Evolutionary conservation across 2,888 invertebrate genomes (phyloP).

Genomic region (Resseliella maxima): DNA sequence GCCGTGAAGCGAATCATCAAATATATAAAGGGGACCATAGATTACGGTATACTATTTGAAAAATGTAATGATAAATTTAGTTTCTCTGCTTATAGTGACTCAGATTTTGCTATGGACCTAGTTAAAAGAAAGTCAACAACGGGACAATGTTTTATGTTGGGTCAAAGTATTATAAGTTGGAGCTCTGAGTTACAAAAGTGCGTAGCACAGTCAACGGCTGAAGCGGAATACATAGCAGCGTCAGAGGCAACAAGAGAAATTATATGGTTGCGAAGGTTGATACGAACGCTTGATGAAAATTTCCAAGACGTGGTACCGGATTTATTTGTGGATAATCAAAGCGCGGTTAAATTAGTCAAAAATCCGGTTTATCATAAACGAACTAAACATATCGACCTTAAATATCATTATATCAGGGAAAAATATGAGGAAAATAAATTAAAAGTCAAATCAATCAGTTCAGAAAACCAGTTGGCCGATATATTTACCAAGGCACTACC

Average conservation of each 20-base stretch:
- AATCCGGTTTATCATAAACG: background rate
- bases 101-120: slow-evolving; percentile 41
- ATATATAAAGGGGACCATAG: too few species aligned
- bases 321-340: slow-evolving; percentile 30
- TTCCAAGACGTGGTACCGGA: background rate
- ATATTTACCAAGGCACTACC: background rate
- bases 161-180: slow-evolving; percentile 56
- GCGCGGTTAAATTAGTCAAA: background rate
- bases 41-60: too few species aligned
- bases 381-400: slow-evolving; percentile 23
- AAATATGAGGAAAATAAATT: background rate
- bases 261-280: background rate
- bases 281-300: background rate
- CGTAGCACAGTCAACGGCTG: slow-evolving; percentile 52
- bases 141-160: slow-evolving; percentile 54
- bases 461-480: background rate
- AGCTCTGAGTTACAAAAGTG: slow-evolving; percentile 56
- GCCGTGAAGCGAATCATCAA: too few species aligned
- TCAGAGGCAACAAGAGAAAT: slow-evolving; percentile 55
- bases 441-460: background rate
- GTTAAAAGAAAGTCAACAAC: slow-evolving; percentile 56
- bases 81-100: too few species aligned
- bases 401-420: background rate
- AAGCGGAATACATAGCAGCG: slow-evolving; percentile 57
- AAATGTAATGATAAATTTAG: too few species aligned